Base-by-base conservation (phyloP, 2,113 vertebrate species). In the Lycocorax pyrrhopterus region DNA sequence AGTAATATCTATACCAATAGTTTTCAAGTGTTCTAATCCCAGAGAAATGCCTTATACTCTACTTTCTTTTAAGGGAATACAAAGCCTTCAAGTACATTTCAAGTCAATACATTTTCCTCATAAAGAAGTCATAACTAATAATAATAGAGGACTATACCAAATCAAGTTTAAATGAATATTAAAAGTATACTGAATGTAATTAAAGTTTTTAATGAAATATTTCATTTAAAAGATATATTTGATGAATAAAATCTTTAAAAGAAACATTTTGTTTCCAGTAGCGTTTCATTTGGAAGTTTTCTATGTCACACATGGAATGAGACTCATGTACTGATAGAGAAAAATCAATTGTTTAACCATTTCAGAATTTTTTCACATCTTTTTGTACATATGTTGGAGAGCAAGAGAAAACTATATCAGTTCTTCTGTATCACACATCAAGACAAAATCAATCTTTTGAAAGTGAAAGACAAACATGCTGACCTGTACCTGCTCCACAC, bases 401-500 rank as follows among this genome's bases (percentile, higher is more conserved):
- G 4, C 0, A 1, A 77, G 18, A 59, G 11, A 71, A n/a, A 37
- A 6, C 5, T 18, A 1, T 12, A n/a, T 44, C 5, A 13, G 3
- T 27, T 72, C 21, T 59, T 83, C n/a, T 21, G 2, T 73, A 21
- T 23, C 9, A 9, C 16, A 41, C 17, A 56, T 29, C 12, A 74
- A 60, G 37, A 51, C 10, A 73, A 62, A 84, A 7, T 6, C 9
- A 33, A 33, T 10, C 10, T 77, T 75, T 53, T 53, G 16, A 67
- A 90, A 75, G 6, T 8, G 12, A 66, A 74, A 81, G 9, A 16
- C 7, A 58, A 74, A 44, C 7, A 15, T 25, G 4, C 26, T 51
- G 46, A 76, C 14, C 35, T 5, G 18, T 43, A 81, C 33, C 26
- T 71, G 11, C 4, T 82, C 16, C 18, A 51, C 30, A 41, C 22